Evolutionary conservation across 1,140 invertebrate genomes (phyloP), one percentile per base, ranked within the genome.

Genomic region (Monomorium pharaonis): DNA sequence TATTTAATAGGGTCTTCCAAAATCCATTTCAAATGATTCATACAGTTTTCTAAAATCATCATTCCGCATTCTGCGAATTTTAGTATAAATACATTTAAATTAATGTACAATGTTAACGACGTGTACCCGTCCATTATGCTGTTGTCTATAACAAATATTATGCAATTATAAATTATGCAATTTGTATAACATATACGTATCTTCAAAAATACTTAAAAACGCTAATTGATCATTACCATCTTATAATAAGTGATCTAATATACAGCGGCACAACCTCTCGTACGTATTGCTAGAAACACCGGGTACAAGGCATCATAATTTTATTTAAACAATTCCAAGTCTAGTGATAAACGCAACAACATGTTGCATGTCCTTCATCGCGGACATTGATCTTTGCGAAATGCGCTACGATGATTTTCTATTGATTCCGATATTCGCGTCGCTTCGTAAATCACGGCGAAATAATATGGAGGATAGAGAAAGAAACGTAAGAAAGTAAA

Each of bases 201-300:
- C 63, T 69, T 69, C 62, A 21, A 30, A 51, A 80, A 21, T 69
- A 80, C 44, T 3, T 69, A 10, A 33, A 69, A 69, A 67, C 18
- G 42, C 47, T 54, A 65, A 80, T 51, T 69, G 42, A 54, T 80
- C 62, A 80, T 42, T 51, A 62, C 47, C 37, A 44, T 56, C 21
- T 72, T 80, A 67, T 21, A 67, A n/a, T 63, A 67, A 58, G 51
- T 65, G 37, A 56, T 47, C 65, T 81, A 72, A 81, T 81, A 18
- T 80, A 80, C 78, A 81, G 65, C 65, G 78, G 78, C 78, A 81
- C 65, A 72, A 72, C 9, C 65, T 72, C 37, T 58, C 24, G 51
- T 72, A 51, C 37, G 21, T 72, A 72, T 81, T 81, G 65, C 65
- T 81, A 81, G 37, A 81, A 81, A 81, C 6, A 67, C 14, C 69